phyloP scores from a whole-genome alignment of 1,140 invertebrate genomes.

The Tribolium castaneum region DNA sequence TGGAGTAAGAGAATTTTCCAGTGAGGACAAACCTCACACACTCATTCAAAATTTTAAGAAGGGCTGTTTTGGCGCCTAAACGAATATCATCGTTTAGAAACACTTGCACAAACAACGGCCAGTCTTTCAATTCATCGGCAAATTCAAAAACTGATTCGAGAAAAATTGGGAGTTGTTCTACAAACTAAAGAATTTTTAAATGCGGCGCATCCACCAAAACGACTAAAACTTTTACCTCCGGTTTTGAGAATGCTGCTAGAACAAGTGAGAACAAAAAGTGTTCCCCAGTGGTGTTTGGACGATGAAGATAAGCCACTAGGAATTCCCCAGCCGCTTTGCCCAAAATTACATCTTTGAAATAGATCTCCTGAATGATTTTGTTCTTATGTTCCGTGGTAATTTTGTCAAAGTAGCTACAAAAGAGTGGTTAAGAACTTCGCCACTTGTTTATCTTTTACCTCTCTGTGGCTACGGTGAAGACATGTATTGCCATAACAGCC shows the following conservation, averaged over 20 bases:
- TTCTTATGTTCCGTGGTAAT: background rate
- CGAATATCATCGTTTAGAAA: background rate
- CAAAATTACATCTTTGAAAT: slow-evolving; percentile 13
- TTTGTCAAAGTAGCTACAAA: background rate
- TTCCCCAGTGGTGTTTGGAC: background rate
- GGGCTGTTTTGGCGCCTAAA: background rate
- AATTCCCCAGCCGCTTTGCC: slow-evolving; percentile 31
- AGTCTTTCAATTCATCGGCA: background rate
- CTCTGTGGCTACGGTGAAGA: background rate
- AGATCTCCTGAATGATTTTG: background rate
- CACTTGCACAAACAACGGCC: background rate
- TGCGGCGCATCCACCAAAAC: background rate
- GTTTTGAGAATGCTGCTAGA: background rate
- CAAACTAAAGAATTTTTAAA: background rate
- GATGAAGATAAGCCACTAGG: slow-evolving; percentile 11
- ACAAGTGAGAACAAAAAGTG: background rate
- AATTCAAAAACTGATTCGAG: background rate
- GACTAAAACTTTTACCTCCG: background rate
- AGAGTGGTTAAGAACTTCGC: background rate
- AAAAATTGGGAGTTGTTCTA: background rate
- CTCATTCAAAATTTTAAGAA: background rate
- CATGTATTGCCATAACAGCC: slow-evolving; percentile 29
- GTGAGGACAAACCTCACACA: background rate
- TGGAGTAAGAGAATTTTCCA: background rate
- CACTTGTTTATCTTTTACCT: background rate